Conservation (phyloP, 2,113 vertebrate species). For the Archilochus colubris region DNA sequence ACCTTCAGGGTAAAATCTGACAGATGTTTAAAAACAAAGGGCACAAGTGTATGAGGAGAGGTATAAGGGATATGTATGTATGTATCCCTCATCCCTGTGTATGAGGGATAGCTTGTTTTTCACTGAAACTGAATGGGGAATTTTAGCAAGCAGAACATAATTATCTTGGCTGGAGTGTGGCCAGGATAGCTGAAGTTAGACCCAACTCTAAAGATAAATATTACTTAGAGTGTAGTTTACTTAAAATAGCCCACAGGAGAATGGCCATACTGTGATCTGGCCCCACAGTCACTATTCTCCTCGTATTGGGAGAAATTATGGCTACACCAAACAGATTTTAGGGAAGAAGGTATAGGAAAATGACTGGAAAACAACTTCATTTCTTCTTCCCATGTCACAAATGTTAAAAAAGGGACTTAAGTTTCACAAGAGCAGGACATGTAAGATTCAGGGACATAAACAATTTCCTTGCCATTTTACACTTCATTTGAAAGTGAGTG, state of each 20-base stretch:
- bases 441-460: neutral
- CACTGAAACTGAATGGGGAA: neutral
- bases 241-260: neutral
- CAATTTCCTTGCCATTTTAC: neutral
- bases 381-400: neutral
- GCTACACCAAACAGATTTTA: neutral
- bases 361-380: neutral
- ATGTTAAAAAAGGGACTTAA: neutral
- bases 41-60: neutral
- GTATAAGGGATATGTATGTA: neutral
- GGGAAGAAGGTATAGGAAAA: neutral
- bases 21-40: neutral
- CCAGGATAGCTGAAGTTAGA: constrained; percentile 13
- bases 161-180: neutral
- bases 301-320: neutral
- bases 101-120: neutral
- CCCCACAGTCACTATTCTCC: accelerated
- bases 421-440: too few relatives aligned
- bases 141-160: neutral
- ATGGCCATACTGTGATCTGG: neutral
- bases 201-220: neutral
- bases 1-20: neutral
- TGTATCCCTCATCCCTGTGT: neutral
- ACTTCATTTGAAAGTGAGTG: neutral
- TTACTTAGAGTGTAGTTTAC: neutral